These are phyloP conservation scores for Calliphora vomitoria DNA, from an alignment of 2,888 invertebrate genomes.

Conservation along the genomic window DNA sequence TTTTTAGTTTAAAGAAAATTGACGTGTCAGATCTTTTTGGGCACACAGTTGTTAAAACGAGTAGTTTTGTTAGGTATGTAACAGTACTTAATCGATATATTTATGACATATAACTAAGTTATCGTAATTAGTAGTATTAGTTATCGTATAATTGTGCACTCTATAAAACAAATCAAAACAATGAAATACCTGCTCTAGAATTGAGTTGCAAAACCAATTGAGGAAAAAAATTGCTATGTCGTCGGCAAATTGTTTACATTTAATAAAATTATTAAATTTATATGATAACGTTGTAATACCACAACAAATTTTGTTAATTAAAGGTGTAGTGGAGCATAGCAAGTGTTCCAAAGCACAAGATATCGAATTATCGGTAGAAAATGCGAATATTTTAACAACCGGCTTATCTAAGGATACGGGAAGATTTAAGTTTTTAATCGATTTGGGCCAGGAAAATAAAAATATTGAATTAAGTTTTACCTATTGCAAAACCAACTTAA, in stretches of 20 bases:
- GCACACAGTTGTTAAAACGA: conserved; percentile 20
- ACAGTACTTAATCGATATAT: not conserved
- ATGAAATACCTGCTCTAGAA: conserved; percentile 38
- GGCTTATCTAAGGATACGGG: conserved; percentile 72
- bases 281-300: conserved; percentile 78
- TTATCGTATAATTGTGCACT: not conserved
- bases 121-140: no score
- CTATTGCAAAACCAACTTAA: conserved; percentile 62
- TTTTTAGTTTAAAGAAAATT: conserved; percentile 65
- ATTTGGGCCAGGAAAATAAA: conserved; percentile 74
- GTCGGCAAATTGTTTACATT: conserved; percentile 71
- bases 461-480: conserved; percentile 55
- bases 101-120: not conserved
- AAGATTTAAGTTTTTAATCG: conserved; percentile 81
- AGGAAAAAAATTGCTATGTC: conserved; percentile 18
- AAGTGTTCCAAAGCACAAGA: conserved; percentile 42
- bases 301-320: conserved; percentile 81
- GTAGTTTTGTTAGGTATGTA: conserved; percentile 31
- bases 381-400: conserved; percentile 33
- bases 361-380: conserved; percentile 40
- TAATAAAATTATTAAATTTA: conserved; percentile 80
- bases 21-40: conserved; percentile 72
- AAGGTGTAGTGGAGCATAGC: conserved; percentile 79
- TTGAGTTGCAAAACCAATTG: not conserved
- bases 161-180: conserved; percentile 37